Evolutionary conservation across 1,140 invertebrate genomes (phyloP), one percentile per base, ranked within the genome.

Genomic region (Andricus grossulariae): DNA sequence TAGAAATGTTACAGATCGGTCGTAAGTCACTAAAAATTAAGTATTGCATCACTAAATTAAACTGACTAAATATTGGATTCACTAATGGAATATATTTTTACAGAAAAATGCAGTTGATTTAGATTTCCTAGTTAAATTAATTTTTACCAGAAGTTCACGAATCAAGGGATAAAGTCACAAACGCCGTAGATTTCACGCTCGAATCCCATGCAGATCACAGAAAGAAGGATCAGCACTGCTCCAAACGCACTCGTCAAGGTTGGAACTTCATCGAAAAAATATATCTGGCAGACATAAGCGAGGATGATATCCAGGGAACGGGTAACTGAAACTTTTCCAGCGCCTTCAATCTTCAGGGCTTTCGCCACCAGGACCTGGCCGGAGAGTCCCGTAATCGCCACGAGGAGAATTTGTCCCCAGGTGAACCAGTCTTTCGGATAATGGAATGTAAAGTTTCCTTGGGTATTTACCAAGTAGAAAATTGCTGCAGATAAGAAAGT

Each of bases 301-400:
- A 93, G 79, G 50, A 93, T 91, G 71, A 93, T 93, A 60, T 93
- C 92, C 12, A 93, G 82, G 0, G 92, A 93, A 76, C 92, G 84
- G 0, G 92, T 93, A 1, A 93, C 91, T 16, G 92, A 92, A 3
- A 93, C 92, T 74, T 92, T 90, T 12, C 92, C 92, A n/a, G 92
- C 92, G 3, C 92, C 90, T 85, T 93, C 92, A 55, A 92, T 88
- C 76, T 91, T 87, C 25, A 93, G 83, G 7, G 92, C 92, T 54
- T 91, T 90, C 10, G 92, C 90, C 0, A 93, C 90, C 5, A 93
- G 76, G 39, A 92, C 84, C 83, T 93, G 92, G 6, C 92, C 92
- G 25, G 81, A 84, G 0, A 92, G 81, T 21, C 92, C 92, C 32
- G 91, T 91, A 0, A 87, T 32, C 8, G 89, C 90, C 1, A 91